phyloP scores from a whole-genome alignment of 1,140 invertebrate species.

The Paraescarpia echinospica region DNA sequence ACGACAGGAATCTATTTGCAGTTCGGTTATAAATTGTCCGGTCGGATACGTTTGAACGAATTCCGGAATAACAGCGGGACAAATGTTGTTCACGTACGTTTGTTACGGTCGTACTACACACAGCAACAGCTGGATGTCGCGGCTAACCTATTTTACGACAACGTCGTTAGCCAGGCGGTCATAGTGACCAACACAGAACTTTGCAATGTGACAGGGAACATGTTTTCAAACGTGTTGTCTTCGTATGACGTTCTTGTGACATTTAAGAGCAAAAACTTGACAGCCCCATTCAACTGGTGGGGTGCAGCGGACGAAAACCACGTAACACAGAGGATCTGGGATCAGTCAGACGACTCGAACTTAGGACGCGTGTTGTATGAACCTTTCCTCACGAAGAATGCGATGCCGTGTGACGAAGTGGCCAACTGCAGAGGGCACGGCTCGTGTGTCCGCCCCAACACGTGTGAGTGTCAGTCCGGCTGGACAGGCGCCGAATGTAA shows the following conservation, averaged over 20 bases:
- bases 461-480: neutral
- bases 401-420: constrained; percentile 19
- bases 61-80: neutral
- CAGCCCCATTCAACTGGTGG: neutral
- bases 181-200: neutral
- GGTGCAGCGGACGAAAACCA: neutral
- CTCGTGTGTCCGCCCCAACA: constrained; percentile 5
- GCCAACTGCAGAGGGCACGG: neutral
- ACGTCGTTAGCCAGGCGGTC: neutral
- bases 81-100: neutral
- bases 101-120: neutral
- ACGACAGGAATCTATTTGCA: neutral
- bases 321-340: neutral
- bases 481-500: neutral
- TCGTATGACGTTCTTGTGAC: neutral
- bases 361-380: neutral
- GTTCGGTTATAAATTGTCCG: neutral
- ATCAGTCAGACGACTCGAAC: neutral
- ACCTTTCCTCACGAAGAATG: neutral
- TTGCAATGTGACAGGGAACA: neutral
- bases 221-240: neutral
- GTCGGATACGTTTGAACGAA: neutral
- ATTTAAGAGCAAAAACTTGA: neutral
- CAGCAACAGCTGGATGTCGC: neutral
- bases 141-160: neutral